Percentiles rank a stretch among this genome's conserved stretches.
Evolutionary conservation across 2,797 vertebrate genomes (phyloP).

Genomic region (Pseudotriccus pelzelni): DNA sequence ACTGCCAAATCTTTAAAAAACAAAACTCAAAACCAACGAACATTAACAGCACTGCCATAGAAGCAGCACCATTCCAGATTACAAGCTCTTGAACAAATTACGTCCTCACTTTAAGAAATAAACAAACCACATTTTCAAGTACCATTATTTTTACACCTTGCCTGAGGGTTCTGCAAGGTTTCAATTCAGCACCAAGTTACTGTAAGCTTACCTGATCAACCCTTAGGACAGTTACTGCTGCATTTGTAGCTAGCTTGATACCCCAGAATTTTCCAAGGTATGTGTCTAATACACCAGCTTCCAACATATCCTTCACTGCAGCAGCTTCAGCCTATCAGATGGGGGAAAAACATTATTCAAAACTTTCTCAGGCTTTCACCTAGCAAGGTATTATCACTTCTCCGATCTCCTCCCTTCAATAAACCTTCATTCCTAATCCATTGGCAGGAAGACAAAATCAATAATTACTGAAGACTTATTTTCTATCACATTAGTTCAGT

Average conservation of each 20-base stretch:
- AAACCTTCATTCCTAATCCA: background rate
- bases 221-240: conserved; percentile 92
- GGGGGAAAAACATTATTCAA: background rate
- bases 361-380: background rate
- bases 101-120: background rate
- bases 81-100: background rate
- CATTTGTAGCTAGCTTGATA: conserved; percentile 94
- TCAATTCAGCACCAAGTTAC: background rate
- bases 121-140: background rate
- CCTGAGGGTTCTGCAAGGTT: background rate
- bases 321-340: conserved; percentile 86
- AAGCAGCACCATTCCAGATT: background rate
- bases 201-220: conserved; percentile 90
- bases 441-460: background rate
- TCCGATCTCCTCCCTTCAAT: background rate
- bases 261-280: conserved; percentile 94
- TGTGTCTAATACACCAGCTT: conserved; percentile 88
- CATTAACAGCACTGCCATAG: background rate
- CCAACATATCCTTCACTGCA: conserved; percentile 91
- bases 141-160: background rate
- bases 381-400: background rate
- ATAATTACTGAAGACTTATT: background rate
- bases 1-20: background rate
- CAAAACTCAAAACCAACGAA: background rate
- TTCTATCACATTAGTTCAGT: background rate